Percentiles rank a stretch among this genome's conserved stretches.
These are phyloP conservation scores for Agelas oroides DNA, from an alignment of 37 sponge, comb jelly and placozoan species.

Conservation along the genomic window DNA sequence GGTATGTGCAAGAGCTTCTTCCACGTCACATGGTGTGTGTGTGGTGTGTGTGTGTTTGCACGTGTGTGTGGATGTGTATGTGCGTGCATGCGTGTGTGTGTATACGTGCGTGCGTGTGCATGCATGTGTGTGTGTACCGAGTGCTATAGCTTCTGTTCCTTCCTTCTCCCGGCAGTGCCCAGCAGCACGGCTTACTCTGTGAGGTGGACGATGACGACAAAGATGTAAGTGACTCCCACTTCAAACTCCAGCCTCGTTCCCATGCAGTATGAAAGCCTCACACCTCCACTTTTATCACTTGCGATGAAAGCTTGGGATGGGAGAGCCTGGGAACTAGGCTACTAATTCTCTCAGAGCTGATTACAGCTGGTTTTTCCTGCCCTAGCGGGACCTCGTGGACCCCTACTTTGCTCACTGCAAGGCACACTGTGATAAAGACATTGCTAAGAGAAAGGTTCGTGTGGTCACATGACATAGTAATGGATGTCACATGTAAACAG, in stretches of 20 bases:
- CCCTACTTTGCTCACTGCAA: constrained; percentile 93
- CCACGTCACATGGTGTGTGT: constrained; percentile 89
- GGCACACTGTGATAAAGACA: constrained; percentile 73
- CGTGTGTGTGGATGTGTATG: too few species aligned
- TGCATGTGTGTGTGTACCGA: too few species aligned
- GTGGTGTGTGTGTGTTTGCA: neutral
- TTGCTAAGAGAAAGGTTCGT: constrained; percentile 73
- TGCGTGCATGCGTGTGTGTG: too few species aligned
- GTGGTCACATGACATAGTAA: neutral
- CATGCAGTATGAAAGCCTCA: too few species aligned
- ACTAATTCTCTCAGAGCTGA: neutral
- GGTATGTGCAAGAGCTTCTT: constrained; percentile 86
- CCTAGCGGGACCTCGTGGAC: constrained; percentile 67
- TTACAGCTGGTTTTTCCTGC: neutral
- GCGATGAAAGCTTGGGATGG: too few species aligned
- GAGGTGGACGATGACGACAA: constrained; percentile 74
- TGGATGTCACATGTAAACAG: too few species aligned
- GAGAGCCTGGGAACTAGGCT: neutral
- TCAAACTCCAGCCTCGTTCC: too few species aligned
- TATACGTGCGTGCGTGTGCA: too few species aligned
- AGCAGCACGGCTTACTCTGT: constrained; percentile 82
- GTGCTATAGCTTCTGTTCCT: too few species aligned
- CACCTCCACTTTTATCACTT: too few species aligned
- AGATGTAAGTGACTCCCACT: constrained; percentile 36
- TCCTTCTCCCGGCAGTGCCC: constrained; percentile 69